phyloP scores from a whole-genome alignment of 2,888 invertebrate genomes.

The Deilephila porcellus region DNA sequence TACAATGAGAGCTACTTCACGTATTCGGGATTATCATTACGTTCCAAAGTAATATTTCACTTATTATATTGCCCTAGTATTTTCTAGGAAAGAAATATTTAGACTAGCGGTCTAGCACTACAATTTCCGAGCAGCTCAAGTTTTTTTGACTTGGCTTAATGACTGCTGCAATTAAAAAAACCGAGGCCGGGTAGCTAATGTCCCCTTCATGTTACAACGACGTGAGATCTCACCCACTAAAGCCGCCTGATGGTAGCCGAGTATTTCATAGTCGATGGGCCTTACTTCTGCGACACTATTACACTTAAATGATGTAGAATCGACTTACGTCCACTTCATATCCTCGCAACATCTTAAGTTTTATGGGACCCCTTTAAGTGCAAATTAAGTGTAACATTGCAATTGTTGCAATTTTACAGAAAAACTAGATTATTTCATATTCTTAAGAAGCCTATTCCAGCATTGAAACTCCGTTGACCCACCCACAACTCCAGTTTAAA shows the following conservation, averaged over 20 bases:
- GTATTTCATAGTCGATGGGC: background rate
- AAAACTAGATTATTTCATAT: no score
- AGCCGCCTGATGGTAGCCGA: background rate
- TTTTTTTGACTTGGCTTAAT: constrained; percentile 2
- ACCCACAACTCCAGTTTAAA: no score
- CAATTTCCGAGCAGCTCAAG: background rate
- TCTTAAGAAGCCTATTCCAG: no score
- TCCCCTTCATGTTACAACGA: background rate
- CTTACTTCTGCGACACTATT: no score
- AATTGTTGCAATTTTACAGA: no score
- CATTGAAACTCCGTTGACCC: no score
- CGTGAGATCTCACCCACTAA: background rate
- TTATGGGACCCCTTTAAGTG: no score
- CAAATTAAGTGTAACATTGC: no score
- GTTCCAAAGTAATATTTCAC: background rate
- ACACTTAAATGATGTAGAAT: no score
- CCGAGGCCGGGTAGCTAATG: background rate
- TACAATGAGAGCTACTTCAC: background rate
- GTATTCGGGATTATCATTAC: background rate
- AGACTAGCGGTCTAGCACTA: background rate
- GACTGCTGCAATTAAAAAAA: background rate
- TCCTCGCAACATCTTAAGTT: no score
- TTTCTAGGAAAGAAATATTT: background rate
- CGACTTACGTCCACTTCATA: no score
- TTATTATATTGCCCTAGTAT: background rate